Conservation (phyloP, 1,140 invertebrate genomes). For the Apis florea region DNA sequence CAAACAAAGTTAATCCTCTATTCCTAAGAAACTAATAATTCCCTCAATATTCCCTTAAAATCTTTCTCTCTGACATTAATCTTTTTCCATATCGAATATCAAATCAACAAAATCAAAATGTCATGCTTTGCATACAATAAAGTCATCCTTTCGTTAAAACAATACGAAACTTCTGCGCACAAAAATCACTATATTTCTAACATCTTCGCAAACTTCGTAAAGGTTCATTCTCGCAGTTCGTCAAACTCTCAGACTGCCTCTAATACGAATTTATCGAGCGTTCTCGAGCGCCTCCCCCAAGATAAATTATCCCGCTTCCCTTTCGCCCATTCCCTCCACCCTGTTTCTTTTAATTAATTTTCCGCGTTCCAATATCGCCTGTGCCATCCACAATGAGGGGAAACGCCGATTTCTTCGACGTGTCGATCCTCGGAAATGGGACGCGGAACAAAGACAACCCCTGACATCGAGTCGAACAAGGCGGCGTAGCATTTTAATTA, state of each 20-base stretch:
- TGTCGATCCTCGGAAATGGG: neutral
- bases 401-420: conserved; percentile 22
- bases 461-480: conserved; percentile 28
- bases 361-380: conserved; percentile 18
- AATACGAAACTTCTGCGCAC: no score
- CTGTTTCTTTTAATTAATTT: conserved; percentile 51
- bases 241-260: neutral
- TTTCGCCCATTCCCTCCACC: neutral
- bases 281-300: neutral
- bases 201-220: neutral
- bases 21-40: no score
- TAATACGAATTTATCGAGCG: conserved; percentile 6
- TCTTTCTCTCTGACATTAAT: no score
- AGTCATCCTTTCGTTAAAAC: no score
- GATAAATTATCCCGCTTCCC: conserved; percentile 4
- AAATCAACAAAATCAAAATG: no score
- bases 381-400: neutral
- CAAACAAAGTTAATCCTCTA: no score
- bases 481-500: conserved; percentile 52
- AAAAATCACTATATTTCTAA: no score
- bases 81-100: no score
- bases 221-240: neutral
- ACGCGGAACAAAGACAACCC: conserved; percentile 38
- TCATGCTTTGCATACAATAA: no score
- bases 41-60: no score